Evolutionary conservation across 2,797 vertebrate species (phyloP), one percentile per base, ranked within the genome.

Genomic region (Poecile montanus): DNA sequence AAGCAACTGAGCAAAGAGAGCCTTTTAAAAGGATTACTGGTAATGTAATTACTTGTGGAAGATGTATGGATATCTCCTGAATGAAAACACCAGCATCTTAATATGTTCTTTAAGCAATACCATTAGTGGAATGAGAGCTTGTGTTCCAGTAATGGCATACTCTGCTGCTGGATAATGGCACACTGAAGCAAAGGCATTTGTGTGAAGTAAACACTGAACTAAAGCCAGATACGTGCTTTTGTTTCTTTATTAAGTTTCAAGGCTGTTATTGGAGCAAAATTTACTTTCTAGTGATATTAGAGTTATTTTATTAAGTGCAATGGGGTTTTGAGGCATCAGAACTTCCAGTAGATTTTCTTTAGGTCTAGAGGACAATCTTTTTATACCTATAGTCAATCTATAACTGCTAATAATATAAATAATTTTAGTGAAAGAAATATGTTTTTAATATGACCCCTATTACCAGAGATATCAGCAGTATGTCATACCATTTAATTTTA

Each of bases 21-120:
- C 47, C 68, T 94, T 94, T 95, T 79, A 86, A 92, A 95, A 89
- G 81, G 81, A 85, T 94, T 96, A 76, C 88, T 77, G 23, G 48
- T 88, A 95, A 87, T 81, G 50, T 75, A 78, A 93, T 89, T 83
- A 77, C 66, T 93, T 85, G 72, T 66, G 67, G 62, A 67, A 66
- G 92, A 83, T 65, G 30, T 71, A 94, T 88, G 60, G 77, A 48
- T 85, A 44, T 40, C 54, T 87, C 58, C 73, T 0, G 0, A 62
- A 74, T 85, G 65, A 93, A 88, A 97, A 94, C 40, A 45, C 16
- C 50, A 67, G 40, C 18, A 38, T 85, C 75, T 86, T 87, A 73
- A 89, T 95, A 67, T 36, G 61, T 91, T 90, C 79, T 80, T 63
- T 84, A 90, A 79, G 72, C 83, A 85, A 68, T 42, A 53, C 56